Evolutionary conservation across 1,140 invertebrate genomes (phyloP).

Genomic region (Drosophila funebris): DNA sequence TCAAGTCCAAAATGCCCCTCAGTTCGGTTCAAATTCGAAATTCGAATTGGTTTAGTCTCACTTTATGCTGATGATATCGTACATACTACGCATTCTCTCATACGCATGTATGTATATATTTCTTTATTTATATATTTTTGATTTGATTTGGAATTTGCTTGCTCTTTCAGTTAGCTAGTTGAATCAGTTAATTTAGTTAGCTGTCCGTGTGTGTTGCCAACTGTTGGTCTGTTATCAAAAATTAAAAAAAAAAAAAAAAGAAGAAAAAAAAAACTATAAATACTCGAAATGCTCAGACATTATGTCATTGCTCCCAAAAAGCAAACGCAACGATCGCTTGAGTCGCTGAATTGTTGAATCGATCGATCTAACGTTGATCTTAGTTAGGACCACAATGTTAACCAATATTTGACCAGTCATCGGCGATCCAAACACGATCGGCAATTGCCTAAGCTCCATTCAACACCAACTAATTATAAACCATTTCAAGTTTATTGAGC

Average conservation of each 20-base stretch:
- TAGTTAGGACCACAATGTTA: conserved; percentile 28
- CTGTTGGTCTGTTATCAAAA: conserved; percentile 8
- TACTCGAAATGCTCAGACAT: conserved; percentile 4
- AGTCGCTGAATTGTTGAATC: neutral
- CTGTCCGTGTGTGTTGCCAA: conserved; percentile 19
- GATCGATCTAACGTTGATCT: conserved; percentile 51
- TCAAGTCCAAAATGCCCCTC: conserved; percentile 1
- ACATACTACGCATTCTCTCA: neutral
- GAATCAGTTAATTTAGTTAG: neutral
- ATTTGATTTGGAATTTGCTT: conserved; percentile 1
- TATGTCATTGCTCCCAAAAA: conserved; percentile 58
- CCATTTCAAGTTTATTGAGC: conserved; percentile 59
- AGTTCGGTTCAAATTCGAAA: conserved; percentile 8
- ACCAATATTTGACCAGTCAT: conserved; percentile 54
- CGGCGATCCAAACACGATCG: conserved; percentile 19
- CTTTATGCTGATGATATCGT: neutral
- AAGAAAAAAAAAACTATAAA: neutral
- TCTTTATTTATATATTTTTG: neutral
- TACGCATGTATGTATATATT: neutral
- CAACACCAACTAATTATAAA: conserved; percentile 70
- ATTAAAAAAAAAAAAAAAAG: neutral
- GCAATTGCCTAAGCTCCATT: conserved; percentile 39
- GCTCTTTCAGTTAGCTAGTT: conserved; percentile 20
- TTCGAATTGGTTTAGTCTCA: conserved; percentile 10
- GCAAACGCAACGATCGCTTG: neutral